phyloP scores from a whole-genome alignment of 2,888 invertebrate genomes.

The Heliconius sara region DNA sequence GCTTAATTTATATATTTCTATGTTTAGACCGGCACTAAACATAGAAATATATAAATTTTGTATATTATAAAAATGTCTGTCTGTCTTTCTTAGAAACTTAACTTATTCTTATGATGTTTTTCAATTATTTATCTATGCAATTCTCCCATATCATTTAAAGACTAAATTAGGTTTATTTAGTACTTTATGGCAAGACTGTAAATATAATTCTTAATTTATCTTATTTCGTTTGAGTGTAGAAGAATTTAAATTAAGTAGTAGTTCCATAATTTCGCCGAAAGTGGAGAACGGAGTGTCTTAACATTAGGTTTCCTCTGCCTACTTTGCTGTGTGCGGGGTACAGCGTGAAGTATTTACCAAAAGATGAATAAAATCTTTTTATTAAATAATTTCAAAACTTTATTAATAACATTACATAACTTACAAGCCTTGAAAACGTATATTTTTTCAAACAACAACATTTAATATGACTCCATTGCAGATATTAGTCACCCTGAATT shows the following conservation, averaged over 20 bases:
- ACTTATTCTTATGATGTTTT: not conserved
- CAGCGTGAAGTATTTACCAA: not conserved
- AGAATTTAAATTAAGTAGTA: not conserved
- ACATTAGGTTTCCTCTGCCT: too few species aligned
- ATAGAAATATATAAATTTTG: not conserved
- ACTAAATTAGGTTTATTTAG: too few species aligned
- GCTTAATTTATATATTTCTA: too few species aligned
- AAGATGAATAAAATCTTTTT: too few species aligned
- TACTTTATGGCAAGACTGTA: not conserved
- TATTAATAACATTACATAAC: too few species aligned
- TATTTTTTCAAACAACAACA: slow-evolving; percentile 28
- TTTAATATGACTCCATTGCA: slow-evolving; percentile 50
- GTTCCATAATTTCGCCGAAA: too few species aligned
- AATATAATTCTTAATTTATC: not conserved
- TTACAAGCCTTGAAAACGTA: not conserved
- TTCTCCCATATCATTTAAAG: not conserved
- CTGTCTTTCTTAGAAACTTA: not conserved
- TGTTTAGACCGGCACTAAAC: not conserved
- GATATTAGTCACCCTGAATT: slow-evolving; percentile 51
- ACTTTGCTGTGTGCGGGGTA: too few species aligned
- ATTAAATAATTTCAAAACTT: too few species aligned
- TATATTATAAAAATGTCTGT: not conserved
- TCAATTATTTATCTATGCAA: not conserved
- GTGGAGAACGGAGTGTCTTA: too few species aligned
- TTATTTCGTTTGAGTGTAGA: not conserved